Percentiles rank a stretch among this genome's conserved stretches.
phyloP scores from a whole-genome alignment of 2,797 vertebrate genomes.

The Salmo trutta region DNA sequence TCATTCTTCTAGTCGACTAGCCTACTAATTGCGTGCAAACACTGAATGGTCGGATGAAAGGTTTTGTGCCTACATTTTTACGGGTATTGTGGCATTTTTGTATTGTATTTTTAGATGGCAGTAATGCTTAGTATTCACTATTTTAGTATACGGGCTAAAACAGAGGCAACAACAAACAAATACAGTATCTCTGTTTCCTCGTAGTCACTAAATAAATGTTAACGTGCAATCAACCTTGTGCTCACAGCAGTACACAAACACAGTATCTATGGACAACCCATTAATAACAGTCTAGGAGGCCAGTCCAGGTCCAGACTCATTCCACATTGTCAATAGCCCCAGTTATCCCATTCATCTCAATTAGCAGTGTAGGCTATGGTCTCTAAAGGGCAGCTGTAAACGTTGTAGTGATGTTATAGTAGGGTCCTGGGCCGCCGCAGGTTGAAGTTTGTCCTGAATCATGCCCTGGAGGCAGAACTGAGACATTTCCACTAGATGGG shows the following conservation, averaged over 20 bases:
- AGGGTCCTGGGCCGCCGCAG: slow-evolving; percentile 53
- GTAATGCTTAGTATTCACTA: too few relatives aligned
- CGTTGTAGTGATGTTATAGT: slow-evolving; percentile 74
- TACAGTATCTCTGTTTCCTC: slow-evolving; percentile 18
- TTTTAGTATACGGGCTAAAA: too few relatives aligned
- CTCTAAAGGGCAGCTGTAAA: slow-evolving; percentile 70
- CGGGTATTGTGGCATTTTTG: too few relatives aligned
- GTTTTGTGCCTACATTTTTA: too few relatives aligned
- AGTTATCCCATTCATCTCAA: slow-evolving; percentile 68
- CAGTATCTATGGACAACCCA: slow-evolving; percentile 48
- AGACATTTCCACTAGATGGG: too few relatives aligned
- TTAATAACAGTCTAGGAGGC: slow-evolving; percentile 61
- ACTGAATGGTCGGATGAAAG: too few relatives aligned
- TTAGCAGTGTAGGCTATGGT: slow-evolving; percentile 52
- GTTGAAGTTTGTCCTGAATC: too few relatives aligned
- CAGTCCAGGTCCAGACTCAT: slow-evolving; percentile 53
- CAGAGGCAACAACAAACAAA: neutral
- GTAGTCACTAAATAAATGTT: slow-evolving; percentile 4
- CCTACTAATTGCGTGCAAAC: too few relatives aligned
- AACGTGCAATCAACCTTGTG: slow-evolving; percentile 25
- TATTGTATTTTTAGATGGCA: too few relatives aligned
- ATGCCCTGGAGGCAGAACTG: too few relatives aligned
- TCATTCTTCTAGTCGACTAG: too few relatives aligned
- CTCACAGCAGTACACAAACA: slow-evolving; percentile 12
- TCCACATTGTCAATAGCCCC: slow-evolving; percentile 69